A percentile compares a stretch with the other conserved stretches of the same genome.
Conservation (phyloP, 2,113 vertebrate species). For the Centropus unirufus region DNA sequence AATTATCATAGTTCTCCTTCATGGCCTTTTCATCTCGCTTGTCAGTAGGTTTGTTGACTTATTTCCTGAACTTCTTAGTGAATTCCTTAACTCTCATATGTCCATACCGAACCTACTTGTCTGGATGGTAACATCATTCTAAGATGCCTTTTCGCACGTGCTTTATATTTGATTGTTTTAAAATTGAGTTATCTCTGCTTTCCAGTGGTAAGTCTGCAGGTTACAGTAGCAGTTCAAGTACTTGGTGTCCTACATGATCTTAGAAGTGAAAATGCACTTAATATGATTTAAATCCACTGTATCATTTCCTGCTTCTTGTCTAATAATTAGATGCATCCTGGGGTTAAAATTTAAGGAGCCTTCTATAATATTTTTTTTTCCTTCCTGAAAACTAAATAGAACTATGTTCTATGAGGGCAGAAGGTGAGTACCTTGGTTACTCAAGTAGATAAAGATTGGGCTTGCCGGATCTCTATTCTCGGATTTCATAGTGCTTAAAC, state of each 20-base stretch:
- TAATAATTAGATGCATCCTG: not conserved
- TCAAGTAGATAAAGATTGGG: not conserved
- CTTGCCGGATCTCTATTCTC: not conserved
- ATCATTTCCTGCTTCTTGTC: not conserved
- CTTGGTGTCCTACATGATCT: not conserved
- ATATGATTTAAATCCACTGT: not conserved
- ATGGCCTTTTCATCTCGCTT: not conserved
- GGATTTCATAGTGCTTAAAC: not conserved
- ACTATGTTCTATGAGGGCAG: not conserved
- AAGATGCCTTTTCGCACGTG: not conserved
- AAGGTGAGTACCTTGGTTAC: slow-evolving; percentile 6
- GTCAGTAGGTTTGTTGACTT: not conserved
- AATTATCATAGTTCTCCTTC: not conserved
- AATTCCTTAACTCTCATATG: not conserved
- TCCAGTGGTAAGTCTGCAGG: not conserved
- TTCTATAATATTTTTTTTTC: not conserved
- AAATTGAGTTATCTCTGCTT: slow-evolving; percentile 1
- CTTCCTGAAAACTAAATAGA: not conserved
- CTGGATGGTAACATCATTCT: not conserved
- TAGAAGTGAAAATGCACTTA: not conserved
- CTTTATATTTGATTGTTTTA: slow-evolving; percentile 6
- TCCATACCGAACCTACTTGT: not conserved
- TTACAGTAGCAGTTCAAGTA: not conserved
- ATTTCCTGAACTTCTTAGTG: not conserved
- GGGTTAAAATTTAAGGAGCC: not conserved